These are phyloP conservation scores for Formica exsecta DNA, from an alignment of 1,140 invertebrate genomes.

Conservation along the genomic window DNA sequence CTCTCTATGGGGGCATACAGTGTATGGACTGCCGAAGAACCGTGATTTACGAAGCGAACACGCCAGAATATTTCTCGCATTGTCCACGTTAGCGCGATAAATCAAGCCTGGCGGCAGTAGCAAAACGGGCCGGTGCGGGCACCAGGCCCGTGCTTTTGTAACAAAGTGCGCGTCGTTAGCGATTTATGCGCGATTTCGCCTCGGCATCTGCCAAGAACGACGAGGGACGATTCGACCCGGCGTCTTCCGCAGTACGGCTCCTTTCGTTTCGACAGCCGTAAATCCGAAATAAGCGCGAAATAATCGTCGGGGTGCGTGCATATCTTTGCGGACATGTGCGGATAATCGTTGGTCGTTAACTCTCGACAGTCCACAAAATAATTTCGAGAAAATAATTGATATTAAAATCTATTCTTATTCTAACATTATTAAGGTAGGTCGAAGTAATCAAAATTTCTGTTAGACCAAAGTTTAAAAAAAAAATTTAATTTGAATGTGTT, in stretches of 20 bases:
- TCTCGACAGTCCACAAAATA: background rate
- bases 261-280: conserved; percentile 52
- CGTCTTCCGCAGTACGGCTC: conserved; percentile 35
- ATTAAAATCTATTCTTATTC: background rate
- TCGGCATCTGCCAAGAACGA: conserved; percentile 64
- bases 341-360: background rate
- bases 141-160: conserved; percentile 70
- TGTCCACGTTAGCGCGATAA: conserved; percentile 82
- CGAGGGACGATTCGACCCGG: conserved; percentile 33
- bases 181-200: conserved; percentile 81
- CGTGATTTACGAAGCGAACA: conserved; percentile 80
- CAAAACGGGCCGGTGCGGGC: conserved; percentile 29
- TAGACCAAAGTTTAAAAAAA: too few relatives aligned
- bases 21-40: conserved; percentile 78
- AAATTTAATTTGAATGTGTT: background rate
- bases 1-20: conserved; percentile 45
- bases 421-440: background rate
- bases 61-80: conserved; percentile 83
- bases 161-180: conserved; percentile 79
- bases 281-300: conserved; percentile 51
- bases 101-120: conserved; percentile 74
- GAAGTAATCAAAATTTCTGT: background rate
- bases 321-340: background rate
- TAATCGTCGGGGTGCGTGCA: conserved; percentile 6
- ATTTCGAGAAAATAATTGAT: background rate